Evolutionary conservation across 1,140 invertebrate genomes (phyloP).

Genomic region (Drosophila busckii): DNA sequence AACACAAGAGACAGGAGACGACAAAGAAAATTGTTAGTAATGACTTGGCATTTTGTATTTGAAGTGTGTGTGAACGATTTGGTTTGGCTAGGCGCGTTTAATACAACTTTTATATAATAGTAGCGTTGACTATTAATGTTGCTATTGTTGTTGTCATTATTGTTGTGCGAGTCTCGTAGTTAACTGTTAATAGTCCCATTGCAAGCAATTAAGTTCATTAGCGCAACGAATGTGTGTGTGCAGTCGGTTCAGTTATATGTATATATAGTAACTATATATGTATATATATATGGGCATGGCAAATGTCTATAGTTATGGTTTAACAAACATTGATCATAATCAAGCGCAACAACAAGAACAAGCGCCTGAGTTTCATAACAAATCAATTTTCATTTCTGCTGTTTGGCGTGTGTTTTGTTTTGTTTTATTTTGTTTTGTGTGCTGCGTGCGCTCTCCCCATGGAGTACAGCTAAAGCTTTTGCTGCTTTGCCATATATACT

Average conservation of each 20-base stretch:
- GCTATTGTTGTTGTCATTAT: constrained; percentile 13
- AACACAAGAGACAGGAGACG: not conserved
- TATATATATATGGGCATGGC: not conserved
- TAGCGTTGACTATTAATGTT: not conserved
- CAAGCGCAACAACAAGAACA: constrained; percentile 12
- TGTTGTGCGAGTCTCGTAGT: constrained; percentile 20
- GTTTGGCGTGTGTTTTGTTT: constrained; percentile 25
- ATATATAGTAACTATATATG: constrained; percentile 4
- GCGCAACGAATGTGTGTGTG: constrained; percentile 9
- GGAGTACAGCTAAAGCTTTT: not conserved
- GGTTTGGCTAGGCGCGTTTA: constrained; percentile 20
- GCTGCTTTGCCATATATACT: not conserved
- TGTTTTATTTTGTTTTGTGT: no score
- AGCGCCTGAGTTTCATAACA: constrained; percentile 42
- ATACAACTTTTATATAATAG: not conserved
- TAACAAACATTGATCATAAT: constrained; percentile 39
- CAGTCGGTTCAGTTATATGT: no score
- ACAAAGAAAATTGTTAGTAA: constrained; percentile 9
- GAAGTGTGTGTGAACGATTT: constrained; percentile 54
- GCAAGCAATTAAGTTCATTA: constrained; percentile 60
- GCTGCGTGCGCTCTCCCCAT: constrained; percentile 11
- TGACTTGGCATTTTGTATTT: constrained; percentile 36
- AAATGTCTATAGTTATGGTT: not conserved
- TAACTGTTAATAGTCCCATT: constrained; percentile 58
- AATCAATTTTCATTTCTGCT: constrained; percentile 50